Percentiles rank a stretch among this genome's conserved stretches.
These are phyloP conservation scores for Magallana ariakensis DNA, from an alignment of 1,140 invertebrate species.

Conservation along the genomic window DNA sequence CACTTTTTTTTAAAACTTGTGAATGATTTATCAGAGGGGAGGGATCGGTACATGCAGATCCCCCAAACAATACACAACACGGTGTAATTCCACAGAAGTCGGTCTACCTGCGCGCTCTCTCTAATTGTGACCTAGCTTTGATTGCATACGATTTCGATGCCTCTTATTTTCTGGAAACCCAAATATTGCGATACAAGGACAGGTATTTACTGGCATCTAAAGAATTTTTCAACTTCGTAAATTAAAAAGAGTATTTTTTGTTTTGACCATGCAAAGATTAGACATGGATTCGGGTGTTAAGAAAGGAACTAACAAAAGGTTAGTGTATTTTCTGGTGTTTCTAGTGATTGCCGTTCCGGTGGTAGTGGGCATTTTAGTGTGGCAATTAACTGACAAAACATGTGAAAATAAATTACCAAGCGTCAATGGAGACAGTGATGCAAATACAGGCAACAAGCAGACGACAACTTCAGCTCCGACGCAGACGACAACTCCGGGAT, in stretches of 20 bases:
- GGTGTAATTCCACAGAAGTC: neutral
- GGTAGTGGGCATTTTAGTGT: constrained; percentile 67
- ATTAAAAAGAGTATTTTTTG: neutral
- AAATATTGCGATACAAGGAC: neutral
- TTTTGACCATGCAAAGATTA: constrained; percentile 3
- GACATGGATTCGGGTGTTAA: constrained; percentile 19
- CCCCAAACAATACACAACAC: neutral
- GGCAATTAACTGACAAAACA: constrained; percentile 60
- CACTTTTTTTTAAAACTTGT: no score
- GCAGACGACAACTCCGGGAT: constrained; percentile 36
- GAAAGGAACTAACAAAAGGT: neutral
- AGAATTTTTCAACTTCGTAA: no score
- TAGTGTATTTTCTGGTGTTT: constrained; percentile 45
- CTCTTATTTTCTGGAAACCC: neutral
- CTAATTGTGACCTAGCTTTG: neutral
- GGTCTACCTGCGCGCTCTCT: neutral
- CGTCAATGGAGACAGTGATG: constrained; percentile 25
- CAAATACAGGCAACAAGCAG: constrained; percentile 32
- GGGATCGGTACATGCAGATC: neutral
- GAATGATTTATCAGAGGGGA: neutral
- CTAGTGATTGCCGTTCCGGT: constrained; percentile 65
- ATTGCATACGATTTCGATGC: neutral
- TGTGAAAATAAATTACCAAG: constrained; percentile 44
- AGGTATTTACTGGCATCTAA: neutral
- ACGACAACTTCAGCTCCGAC: constrained; percentile 17